Conservation (phyloP, 2,888 invertebrate genomes). For the Polyploca ridens region DNA sequence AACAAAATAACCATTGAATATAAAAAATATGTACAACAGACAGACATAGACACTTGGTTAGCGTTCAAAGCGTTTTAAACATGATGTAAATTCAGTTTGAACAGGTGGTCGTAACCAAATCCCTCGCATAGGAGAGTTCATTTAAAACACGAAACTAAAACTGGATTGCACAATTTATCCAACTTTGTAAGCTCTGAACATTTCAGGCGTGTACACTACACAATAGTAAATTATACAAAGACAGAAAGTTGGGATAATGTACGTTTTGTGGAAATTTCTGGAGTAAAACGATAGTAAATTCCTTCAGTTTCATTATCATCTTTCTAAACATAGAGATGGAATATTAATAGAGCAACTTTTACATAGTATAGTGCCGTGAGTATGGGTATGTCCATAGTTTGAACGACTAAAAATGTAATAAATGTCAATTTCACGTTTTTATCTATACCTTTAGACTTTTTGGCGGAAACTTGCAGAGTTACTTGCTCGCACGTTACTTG, state of each 20-base stretch:
- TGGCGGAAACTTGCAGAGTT: too few relatives aligned
- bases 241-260: not conserved
- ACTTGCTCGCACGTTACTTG: too few relatives aligned
- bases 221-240: not conserved
- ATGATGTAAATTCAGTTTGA: not conserved
- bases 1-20: too few relatives aligned
- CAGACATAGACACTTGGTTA: not conserved
- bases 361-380: too few relatives aligned
- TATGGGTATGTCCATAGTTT: too few relatives aligned
- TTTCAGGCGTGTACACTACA: not conserved
- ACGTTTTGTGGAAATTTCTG: not conserved
- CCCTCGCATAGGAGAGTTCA: not conserved
- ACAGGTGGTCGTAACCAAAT: not conserved
- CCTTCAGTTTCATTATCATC: not conserved
- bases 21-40: not conserved
- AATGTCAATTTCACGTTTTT: too few relatives aligned
- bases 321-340: not conserved
- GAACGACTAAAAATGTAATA: too few relatives aligned
- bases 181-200: not conserved
- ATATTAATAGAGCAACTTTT: too few relatives aligned
- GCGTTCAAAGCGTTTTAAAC: not conserved
- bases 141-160: not conserved
- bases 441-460: too few relatives aligned
- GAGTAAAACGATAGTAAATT: not conserved
- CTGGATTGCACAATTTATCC: not conserved